Conservation (phyloP, 1,140 invertebrate genomes). For the Zaprionus taronus region DNA sequence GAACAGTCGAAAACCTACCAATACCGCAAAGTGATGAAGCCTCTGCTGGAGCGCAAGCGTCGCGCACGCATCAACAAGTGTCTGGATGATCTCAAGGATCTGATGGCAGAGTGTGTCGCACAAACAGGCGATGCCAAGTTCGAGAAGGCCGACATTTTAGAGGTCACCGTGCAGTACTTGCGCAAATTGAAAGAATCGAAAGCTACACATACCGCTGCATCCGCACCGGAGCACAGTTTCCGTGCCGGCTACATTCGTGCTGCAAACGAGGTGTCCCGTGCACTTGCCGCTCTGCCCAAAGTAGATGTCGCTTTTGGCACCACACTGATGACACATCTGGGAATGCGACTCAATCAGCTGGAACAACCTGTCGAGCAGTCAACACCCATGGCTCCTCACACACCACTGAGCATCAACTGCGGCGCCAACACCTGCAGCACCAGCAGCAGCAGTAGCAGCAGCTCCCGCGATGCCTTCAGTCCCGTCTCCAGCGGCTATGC, state of each 20-base stretch:
- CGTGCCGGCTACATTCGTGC: constrained; percentile 96
- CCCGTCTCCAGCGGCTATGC: constrained; percentile 82
- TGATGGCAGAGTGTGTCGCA: constrained; percentile 95
- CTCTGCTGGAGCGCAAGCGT: constrained; percentile 96
- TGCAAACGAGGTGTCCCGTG: constrained; percentile 95
- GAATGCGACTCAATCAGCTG: constrained; percentile 90
- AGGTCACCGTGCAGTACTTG: constrained; percentile 96
- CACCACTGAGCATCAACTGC: constrained; percentile 70
- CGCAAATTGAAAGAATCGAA: constrained; percentile 89
- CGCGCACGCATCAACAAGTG: constrained; percentile 97
- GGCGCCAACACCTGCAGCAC: constrained; percentile 30
- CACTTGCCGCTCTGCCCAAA: constrained; percentile 91
- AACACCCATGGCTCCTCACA: constrained; percentile 37
- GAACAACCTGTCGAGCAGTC: constrained; percentile 63
- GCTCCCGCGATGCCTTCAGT: constrained; percentile 55
- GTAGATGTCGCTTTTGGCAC: constrained; percentile 94
- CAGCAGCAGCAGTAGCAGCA: constrained; percentile 35
- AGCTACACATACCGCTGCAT: constrained; percentile 77
- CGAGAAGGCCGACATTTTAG: constrained; percentile 98
- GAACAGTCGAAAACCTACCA: constrained; percentile 92
- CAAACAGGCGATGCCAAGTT: constrained; percentile 94
- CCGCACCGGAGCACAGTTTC: constrained; percentile 89
- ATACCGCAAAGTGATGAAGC: constrained; percentile 97
- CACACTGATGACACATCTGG: constrained; percentile 94
- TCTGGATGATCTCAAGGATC: constrained; percentile 95